phyloP scores from a whole-genome alignment of 2,888 invertebrate species.

The Nemoura dubitans region DNA sequence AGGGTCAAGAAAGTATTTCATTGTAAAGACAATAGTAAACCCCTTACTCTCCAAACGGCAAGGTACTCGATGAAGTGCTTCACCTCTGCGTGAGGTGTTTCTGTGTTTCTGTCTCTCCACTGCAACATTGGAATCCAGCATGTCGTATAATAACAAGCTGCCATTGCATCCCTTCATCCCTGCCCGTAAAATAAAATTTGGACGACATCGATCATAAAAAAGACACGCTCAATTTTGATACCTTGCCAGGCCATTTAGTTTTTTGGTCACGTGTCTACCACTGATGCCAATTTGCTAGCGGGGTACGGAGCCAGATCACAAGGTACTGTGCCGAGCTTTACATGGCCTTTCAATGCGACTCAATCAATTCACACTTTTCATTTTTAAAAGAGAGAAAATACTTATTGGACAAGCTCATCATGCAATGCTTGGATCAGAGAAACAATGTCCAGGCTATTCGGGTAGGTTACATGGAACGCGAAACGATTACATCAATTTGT shows the following conservation, averaged over 20 bases:
- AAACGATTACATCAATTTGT: background rate
- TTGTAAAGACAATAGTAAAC: background rate
- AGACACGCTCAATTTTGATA: constrained; percentile 45
- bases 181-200: constrained; percentile 46
- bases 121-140: constrained; percentile 39
- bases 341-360: background rate
- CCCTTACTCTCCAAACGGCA: background rate
- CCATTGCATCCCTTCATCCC: constrained; percentile 42
- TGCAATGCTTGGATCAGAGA: background rate
- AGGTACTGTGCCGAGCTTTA: background rate
- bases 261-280: constrained; percentile 35
- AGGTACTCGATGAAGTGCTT: background rate
- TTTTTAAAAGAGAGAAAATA: background rate
- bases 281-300: background rate
- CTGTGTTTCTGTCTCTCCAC: constrained; percentile 13
- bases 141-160: constrained; percentile 45
- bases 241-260: constrained; percentile 43
- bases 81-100: background rate
- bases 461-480: background rate
- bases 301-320: background rate
- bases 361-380: background rate
- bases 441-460: background rate
- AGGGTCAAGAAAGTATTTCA: background rate
- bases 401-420: background rate
- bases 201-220: constrained; percentile 46